Evolutionary conservation across 2,888 invertebrate species (phyloP).

Genomic region (Perizoma flavofasciatum): DNA sequence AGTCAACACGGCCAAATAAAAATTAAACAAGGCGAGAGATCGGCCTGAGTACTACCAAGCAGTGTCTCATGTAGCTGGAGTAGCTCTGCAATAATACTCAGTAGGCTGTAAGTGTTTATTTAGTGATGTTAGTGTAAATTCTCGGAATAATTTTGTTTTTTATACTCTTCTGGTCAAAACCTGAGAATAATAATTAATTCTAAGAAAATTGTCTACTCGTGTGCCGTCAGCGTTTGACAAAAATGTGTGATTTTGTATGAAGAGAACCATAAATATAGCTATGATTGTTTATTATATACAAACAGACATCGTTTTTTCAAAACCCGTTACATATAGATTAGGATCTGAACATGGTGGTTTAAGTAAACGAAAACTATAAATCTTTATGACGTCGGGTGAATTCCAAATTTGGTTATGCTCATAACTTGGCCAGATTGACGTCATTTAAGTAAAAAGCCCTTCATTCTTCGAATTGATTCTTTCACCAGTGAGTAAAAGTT

Average conservation of each 20-base stretch:
- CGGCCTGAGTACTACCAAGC: no score
- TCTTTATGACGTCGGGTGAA: not conserved
- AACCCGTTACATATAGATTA: no score
- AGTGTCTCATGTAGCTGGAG: not conserved
- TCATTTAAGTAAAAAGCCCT: not conserved
- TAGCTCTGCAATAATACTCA: no score
- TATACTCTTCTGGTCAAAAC: no score
- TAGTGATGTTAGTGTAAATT: not conserved
- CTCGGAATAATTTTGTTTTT: not conserved
- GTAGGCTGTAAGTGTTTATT: no score
- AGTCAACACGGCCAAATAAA: not conserved
- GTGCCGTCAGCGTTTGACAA: not conserved
- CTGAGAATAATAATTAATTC: not conserved
- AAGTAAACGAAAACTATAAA: no score
- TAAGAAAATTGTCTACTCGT: not conserved
- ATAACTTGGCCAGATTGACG: conserved; percentile 10
- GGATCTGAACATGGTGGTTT: no score
- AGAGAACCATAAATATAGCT: no score
- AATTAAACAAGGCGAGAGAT: not conserved
- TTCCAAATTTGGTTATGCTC: conserved; percentile 13
- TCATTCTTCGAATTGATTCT: no score
- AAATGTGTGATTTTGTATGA: not conserved
- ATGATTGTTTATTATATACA: no score
- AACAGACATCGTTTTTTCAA: no score
- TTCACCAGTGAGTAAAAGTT: no score